phyloP scores from a whole-genome alignment of 2,888 invertebrate species.

The Mesochorus sp. region DNA sequence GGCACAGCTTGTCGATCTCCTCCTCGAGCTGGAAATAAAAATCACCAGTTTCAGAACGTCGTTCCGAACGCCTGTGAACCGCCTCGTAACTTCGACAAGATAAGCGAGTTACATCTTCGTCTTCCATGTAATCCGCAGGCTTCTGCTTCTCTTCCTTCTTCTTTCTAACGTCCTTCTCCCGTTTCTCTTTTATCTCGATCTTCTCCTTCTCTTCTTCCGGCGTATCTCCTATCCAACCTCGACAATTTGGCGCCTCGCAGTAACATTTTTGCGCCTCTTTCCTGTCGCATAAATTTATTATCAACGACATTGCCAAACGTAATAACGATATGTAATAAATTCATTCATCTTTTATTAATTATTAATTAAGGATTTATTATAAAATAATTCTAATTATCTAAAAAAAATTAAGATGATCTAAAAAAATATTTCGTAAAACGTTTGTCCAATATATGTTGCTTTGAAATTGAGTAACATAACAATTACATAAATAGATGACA shows the following conservation, averaged over 20 bases:
- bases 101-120: slow-evolving; percentile 82
- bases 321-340: no score
- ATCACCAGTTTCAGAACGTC: slow-evolving; percentile 8
- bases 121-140: slow-evolving; percentile 78
- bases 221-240: slow-evolving; percentile 97
- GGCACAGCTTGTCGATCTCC: slow-evolving; percentile 91
- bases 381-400: no score
- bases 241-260: slow-evolving; percentile 94
- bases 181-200: slow-evolving; percentile 83
- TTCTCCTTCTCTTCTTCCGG: slow-evolving; percentile 88
- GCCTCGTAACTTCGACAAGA: neutral
- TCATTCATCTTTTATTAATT: no score
- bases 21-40: slow-evolving; percentile 88
- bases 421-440: no score
- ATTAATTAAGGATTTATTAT: no score
- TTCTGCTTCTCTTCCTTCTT: slow-evolving; percentile 82
- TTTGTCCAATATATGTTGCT: no score
- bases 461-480: no score
- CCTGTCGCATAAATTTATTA: no score
- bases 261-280: slow-evolving; percentile 98
- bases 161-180: slow-evolving; percentile 75
- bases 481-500: no score
- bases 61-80: neutral
- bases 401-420: no score
- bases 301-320: no score